Evolutionary conservation across 2,888 invertebrate genomes (phyloP).

Genomic region (Hirudinaria manillensis): DNA sequence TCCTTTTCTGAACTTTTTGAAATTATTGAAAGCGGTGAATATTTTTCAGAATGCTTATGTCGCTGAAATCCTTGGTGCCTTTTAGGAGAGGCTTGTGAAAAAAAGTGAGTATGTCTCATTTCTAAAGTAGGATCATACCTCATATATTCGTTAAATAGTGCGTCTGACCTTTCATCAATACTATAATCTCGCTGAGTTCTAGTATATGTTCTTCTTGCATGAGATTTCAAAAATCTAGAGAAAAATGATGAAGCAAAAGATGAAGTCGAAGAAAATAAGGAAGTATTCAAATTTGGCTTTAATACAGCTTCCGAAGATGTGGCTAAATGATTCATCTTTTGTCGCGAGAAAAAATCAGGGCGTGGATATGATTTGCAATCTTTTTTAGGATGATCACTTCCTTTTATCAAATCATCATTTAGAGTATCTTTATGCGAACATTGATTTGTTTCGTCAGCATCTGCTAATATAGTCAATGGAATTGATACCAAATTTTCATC

Average conservation of each 20-base stretch:
- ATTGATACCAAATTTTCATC: background rate
- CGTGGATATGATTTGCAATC: background rate
- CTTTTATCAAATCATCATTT: no score
- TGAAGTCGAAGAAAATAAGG: background rate
- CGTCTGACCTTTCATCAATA: slow-evolving; percentile 58
- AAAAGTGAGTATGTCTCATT: slow-evolving; percentile 9
- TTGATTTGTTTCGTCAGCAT: no score
- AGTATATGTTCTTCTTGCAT: slow-evolving; percentile 10
- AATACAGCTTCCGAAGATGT: background rate
- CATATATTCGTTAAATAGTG: slow-evolving; percentile 57
- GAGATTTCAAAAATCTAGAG: slow-evolving; percentile 31
- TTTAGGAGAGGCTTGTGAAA: slow-evolving; percentile 1
- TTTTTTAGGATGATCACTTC: background rate
- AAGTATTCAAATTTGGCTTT: background rate
- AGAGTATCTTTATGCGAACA: no score
- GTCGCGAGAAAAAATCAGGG: background rate
- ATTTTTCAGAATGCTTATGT: background rate
- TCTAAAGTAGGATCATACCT: slow-evolving; percentile 53
- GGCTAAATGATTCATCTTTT: background rate
- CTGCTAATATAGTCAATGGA: no score
- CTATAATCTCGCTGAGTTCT: slow-evolving; percentile 54
- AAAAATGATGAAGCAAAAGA: slow-evolving; percentile 27
- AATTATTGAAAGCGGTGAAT: background rate
- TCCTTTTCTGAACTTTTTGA: background rate
- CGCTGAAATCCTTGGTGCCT: background rate